phyloP scores from a whole-genome alignment of 2,113 vertebrate species.

The Myotis yumanensis region DNA sequence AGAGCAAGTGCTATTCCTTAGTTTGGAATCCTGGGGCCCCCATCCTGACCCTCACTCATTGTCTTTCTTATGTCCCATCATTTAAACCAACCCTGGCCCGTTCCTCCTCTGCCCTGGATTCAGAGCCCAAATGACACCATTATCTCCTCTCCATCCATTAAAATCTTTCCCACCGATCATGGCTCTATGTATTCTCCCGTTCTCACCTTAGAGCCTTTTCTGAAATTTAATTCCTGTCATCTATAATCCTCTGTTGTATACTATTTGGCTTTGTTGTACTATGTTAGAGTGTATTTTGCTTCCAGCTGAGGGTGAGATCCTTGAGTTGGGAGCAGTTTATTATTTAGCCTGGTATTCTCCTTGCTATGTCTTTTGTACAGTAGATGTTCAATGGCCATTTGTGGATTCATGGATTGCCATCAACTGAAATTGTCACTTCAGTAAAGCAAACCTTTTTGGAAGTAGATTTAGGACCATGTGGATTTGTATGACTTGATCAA shows the following conservation, averaged over 20 bases:
- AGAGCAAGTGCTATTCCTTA: neutral
- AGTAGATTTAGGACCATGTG: neutral
- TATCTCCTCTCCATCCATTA: neutral
- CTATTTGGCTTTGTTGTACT: too few species aligned
- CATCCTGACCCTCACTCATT: too few species aligned
- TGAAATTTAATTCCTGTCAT: neutral
- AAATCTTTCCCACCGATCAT: neutral
- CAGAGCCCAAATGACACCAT: neutral
- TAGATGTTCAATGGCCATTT: neutral
- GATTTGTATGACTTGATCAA: neutral
- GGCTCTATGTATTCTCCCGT: accelerated
- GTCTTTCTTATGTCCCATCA: neutral
- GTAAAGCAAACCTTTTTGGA: neutral
- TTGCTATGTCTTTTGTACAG: neutral
- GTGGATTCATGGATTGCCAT: neutral
- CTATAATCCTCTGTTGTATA: neutral
- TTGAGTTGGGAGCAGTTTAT: neutral
- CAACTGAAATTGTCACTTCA: neutral
- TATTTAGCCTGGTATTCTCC: neutral
- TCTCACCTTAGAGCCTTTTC: neutral
- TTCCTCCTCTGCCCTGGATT: neutral
- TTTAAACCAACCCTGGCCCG: neutral
- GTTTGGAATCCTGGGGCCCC: neutral
- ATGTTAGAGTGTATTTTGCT: neutral
- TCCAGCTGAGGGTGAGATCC: neutral